Percentiles rank a stretch among this genome's conserved stretches.
Conservation (phyloP, 1,140 invertebrate genomes). For the Hycleus cichorii region DNA sequence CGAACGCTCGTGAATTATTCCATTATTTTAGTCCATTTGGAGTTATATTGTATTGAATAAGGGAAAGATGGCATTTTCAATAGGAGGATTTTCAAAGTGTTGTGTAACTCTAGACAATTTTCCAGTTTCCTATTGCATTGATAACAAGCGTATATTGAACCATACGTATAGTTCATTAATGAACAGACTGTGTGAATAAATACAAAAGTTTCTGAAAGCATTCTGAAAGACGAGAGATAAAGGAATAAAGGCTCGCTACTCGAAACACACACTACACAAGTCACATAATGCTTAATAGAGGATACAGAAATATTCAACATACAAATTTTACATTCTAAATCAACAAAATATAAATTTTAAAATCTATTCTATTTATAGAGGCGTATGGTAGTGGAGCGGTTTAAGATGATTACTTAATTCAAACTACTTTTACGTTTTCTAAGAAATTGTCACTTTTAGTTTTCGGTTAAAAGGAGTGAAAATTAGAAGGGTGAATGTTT, state of each 20-base stretch:
- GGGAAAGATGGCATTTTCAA: too few species aligned
- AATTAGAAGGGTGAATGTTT: too few species aligned
- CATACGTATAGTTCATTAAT: slow-evolving; percentile 29
- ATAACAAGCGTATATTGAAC: slow-evolving; percentile 11
- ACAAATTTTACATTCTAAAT: slow-evolving; percentile 27
- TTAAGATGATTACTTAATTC: slow-evolving; percentile 1
- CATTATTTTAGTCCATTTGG: too few species aligned
- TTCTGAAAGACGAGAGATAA: slow-evolving; percentile 36
- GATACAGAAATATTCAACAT: slow-evolving; percentile 33
- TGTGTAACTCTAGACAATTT: background rate
- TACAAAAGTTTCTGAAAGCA: slow-evolving; percentile 37
- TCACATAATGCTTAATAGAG: slow-evolving; percentile 36
- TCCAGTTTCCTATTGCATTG: slow-evolving; percentile 24
- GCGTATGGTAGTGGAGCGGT: background rate
- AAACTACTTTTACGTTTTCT: background rate
- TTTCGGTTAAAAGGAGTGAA: slow-evolving; percentile 6
- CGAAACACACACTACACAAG: slow-evolving; percentile 29
- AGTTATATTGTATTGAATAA: too few species aligned
- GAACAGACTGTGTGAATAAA: slow-evolving; percentile 32
- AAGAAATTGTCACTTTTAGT: background rate
- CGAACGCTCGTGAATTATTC: too few species aligned
- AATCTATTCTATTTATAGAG: slow-evolving; percentile 2
- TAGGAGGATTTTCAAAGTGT: too few species aligned
- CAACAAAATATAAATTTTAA: slow-evolving; percentile 25
- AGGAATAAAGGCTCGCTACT: slow-evolving; percentile 32